These are phyloP conservation scores for Pantherophis guttatus DNA, from an alignment of 2,113 vertebrate genomes.

Conservation along the genomic window DNA sequence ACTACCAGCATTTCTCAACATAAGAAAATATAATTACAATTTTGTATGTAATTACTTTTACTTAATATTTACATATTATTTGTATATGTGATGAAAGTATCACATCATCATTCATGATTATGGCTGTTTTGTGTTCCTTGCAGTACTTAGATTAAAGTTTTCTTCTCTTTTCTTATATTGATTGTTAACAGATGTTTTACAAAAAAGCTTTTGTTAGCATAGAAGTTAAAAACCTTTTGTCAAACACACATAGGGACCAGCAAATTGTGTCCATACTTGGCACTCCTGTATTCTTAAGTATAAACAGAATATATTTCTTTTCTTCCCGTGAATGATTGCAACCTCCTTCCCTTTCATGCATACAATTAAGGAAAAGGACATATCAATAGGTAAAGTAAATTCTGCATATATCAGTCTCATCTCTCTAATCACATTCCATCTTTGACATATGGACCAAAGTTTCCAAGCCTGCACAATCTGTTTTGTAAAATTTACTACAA, in stretches of 20 bases:
- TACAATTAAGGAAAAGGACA: neutral
- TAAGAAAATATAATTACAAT: neutral
- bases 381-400: neutral
- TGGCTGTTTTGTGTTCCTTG: neutral
- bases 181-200: neutral
- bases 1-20: neutral
- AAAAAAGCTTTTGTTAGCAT: neutral
- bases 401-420: neutral
- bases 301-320: neutral
- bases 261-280: neutral
- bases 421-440: neutral
- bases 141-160: neutral
- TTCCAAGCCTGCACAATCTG: neutral
- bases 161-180: neutral
- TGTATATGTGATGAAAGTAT: neutral
- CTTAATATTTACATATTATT: neutral
- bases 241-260: neutral
- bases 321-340: neutral
- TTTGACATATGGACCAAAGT: neutral
- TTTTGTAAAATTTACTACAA: neutral
- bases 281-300: neutral
- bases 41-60: neutral
- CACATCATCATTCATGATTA: neutral
- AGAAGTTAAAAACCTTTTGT: neutral
- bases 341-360: neutral